Conservation (phyloP, 2,113 vertebrate genomes). For the Corydoras maculifer region DNA sequence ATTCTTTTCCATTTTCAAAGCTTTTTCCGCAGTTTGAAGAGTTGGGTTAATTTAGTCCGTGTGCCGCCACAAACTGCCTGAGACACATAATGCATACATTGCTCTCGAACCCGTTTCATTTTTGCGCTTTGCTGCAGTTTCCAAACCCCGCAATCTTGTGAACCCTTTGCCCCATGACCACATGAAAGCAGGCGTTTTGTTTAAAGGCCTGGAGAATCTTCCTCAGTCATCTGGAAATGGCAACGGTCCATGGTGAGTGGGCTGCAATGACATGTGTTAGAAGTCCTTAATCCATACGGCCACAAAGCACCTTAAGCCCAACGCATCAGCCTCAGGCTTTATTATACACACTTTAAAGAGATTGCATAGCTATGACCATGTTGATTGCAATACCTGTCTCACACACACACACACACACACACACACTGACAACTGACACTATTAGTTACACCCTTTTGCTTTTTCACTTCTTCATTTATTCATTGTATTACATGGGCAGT, state of each 20-base stretch:
- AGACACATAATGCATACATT: background rate
- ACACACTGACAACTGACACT: too few species aligned
- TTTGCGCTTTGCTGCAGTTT: slow-evolving; percentile 36
- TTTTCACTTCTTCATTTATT: too few species aligned
- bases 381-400: too few species aligned
- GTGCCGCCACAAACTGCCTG: slow-evolving; percentile 2
- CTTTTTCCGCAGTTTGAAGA: background rate
- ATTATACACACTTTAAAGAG: too few species aligned
- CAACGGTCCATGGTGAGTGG: slow-evolving; percentile 23
- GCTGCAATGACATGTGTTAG: slow-evolving; percentile 22
- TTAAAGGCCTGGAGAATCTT: slow-evolving; percentile 47
- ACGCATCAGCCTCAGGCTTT: slow-evolving; percentile 19
- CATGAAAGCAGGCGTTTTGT: slow-evolving; percentile 52
- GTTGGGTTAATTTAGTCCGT: background rate
- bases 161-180: slow-evolving; percentile 55
- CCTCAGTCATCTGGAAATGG: slow-evolving; percentile 51
- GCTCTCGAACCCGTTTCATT: background rate
- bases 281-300: slow-evolving; percentile 34
- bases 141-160: slow-evolving; percentile 30
- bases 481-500: too few species aligned
- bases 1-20: too few species aligned
- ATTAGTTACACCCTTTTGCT: too few species aligned
- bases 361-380: too few species aligned
- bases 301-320: background rate
- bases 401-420: too few species aligned